Percentiles rank a stretch among this genome's conserved stretches.
Evolutionary conservation across 2,888 invertebrate genomes (phyloP).

Genomic region (Acleris emargana): DNA sequence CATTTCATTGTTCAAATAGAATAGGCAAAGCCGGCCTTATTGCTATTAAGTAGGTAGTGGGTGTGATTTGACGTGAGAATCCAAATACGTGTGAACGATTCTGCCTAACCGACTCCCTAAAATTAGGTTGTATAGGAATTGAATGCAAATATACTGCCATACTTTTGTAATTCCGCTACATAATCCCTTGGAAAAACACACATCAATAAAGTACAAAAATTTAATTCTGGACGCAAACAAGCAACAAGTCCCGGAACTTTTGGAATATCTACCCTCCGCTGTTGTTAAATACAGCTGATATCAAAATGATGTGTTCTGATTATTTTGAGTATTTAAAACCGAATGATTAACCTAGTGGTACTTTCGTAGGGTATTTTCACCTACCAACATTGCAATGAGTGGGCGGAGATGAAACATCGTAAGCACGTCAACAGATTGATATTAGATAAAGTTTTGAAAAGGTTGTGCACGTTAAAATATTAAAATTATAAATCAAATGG

Average conservation of each 20-base stretch:
- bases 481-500: slow-evolving; percentile 66
- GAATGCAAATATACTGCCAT: slow-evolving; percentile 80
- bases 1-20: slow-evolving; percentile 71
- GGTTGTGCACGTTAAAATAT: slow-evolving; percentile 82
- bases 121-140: slow-evolving; percentile 70
- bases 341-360: slow-evolving; percentile 28
- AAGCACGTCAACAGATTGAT: slow-evolving; percentile 35
- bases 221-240: slow-evolving; percentile 39
- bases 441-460: slow-evolving; percentile 66
- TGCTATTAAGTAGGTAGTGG: slow-evolving; percentile 28
- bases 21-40: slow-evolving; percentile 80
- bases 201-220: slow-evolving; percentile 58
- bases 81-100: slow-evolving; percentile 40
- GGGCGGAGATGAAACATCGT: slow-evolving; percentile 32
- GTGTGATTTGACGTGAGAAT: slow-evolving; percentile 33
- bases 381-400: slow-evolving; percentile 20
- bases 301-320: slow-evolving; percentile 20
- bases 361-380: slow-evolving; percentile 15
- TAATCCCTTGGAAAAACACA: slow-evolving; percentile 52
- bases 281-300: slow-evolving; percentile 12
- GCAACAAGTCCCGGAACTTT: slow-evolving; percentile 35
- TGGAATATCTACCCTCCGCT: slow-evolving; percentile 15
- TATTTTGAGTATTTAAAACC: slow-evolving; percentile 17
- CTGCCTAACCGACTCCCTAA: slow-evolving; percentile 45
- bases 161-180: slow-evolving; percentile 53